Conservation (phyloP, 2,113 vertebrate species). For the Taxidea taxus region DNA sequence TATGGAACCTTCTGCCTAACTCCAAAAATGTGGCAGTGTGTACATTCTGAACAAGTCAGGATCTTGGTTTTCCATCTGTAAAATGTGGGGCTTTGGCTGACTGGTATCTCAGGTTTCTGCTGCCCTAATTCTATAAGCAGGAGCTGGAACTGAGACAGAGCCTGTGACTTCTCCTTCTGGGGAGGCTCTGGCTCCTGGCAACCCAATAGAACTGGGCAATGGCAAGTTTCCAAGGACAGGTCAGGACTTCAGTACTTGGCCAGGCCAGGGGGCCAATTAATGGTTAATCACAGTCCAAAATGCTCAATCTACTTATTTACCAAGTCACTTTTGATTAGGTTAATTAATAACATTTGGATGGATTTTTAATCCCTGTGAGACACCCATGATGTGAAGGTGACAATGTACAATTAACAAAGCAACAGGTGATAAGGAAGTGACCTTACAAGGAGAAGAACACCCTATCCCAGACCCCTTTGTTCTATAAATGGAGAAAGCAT, state of each 20-base stretch:
- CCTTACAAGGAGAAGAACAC: neutral
- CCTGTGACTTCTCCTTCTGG: neutral
- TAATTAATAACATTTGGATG: conserved; percentile 53
- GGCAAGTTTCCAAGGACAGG: conserved; percentile 23
- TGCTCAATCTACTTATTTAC: conserved; percentile 35
- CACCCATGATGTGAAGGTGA: conserved; percentile 8
- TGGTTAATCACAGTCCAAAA: conserved; percentile 30
- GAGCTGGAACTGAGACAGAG: neutral
- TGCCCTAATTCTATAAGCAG: neutral
- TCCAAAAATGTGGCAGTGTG: neutral
- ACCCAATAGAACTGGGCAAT: neutral
- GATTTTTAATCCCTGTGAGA: conserved; percentile 42
- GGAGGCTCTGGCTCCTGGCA: neutral
- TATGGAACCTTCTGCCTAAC: neutral
- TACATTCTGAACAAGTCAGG: neutral
- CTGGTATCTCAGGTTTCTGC: neutral
- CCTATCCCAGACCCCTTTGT: neutral
- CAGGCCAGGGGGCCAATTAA: conserved; percentile 42
- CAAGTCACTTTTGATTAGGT: conserved; percentile 46
- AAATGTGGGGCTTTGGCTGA: neutral
- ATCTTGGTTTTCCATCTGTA: neutral
- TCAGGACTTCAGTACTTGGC: conserved; percentile 32
- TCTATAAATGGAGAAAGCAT: neutral
- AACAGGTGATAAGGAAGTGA: conserved; percentile 15
- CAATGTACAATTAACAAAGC: conserved; percentile 50